phyloP scores from a whole-genome alignment of 1,140 invertebrate species.

The Drosophila prosaltans region DNA sequence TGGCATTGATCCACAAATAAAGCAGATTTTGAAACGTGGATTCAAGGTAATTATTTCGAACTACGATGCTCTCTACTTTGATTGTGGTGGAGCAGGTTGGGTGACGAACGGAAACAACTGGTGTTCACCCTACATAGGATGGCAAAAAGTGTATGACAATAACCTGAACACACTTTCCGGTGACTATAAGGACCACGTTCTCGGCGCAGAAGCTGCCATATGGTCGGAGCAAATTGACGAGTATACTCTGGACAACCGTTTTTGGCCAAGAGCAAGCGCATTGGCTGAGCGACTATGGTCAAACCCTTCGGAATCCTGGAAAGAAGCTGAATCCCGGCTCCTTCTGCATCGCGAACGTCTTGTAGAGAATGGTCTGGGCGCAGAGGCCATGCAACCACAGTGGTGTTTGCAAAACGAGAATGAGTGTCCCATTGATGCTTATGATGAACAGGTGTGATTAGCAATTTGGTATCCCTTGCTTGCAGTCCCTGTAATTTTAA shows the following conservation, averaged over 20 bases:
- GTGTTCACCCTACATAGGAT: constrained; percentile 94
- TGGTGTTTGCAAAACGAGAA: constrained; percentile 93
- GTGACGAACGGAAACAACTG: constrained; percentile 89
- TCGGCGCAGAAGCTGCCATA: constrained; percentile 90
- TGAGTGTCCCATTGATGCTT: constrained; percentile 84
- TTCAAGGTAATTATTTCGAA: constrained; percentile 92
- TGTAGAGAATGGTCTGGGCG: constrained; percentile 86
- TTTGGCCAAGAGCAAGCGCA: constrained; percentile 92
- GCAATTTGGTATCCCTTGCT: constrained; percentile 22
- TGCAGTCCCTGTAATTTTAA: constrained; percentile 50
- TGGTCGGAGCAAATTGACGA: constrained; percentile 92
- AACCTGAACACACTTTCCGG: constrained; percentile 86
- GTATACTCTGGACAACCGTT: constrained; percentile 86
- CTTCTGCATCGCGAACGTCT: constrained; percentile 88
- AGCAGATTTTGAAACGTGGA: constrained; percentile 87
- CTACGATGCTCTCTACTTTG: constrained; percentile 92
- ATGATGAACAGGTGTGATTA: constrained; percentile 46
- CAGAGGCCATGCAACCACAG: constrained; percentile 90
- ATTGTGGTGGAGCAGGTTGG: constrained; percentile 90
- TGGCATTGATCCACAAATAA: constrained; percentile 86
- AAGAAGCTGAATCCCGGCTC: constrained; percentile 87
- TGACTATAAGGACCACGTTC: constrained; percentile 84
- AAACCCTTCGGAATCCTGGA: constrained; percentile 86
- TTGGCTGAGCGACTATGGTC: constrained; percentile 92
- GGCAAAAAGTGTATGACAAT: constrained; percentile 93